These are phyloP conservation scores for Epizoanthus rinbou DNA, from an alignment of 92 coral and sea anemone genomes.

Conservation along the genomic window DNA sequence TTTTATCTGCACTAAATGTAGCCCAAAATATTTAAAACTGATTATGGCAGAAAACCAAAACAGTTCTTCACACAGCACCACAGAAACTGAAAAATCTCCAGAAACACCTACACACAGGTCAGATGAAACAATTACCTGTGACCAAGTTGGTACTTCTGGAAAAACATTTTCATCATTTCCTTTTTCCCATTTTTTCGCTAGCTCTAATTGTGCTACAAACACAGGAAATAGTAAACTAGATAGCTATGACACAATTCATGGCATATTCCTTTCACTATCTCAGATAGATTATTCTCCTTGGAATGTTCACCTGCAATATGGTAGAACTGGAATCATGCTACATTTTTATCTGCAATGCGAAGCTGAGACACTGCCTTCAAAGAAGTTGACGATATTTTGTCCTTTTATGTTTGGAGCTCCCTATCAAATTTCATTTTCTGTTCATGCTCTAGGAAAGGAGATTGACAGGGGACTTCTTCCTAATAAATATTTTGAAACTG, in stretches of 20 bases:
- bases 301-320: slow-evolving; percentile 36
- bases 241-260: background rate
- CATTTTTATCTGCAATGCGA: background rate
- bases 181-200: background rate
- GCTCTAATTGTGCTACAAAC: background rate
- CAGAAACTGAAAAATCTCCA: background rate
- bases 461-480: slow-evolving; percentile 37
- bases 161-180: too few species aligned
- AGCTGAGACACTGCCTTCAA: slow-evolving; percentile 1
- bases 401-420: slow-evolving; percentile 42
- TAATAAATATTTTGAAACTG: slow-evolving; percentile 7
- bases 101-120: background rate
- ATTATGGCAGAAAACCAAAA: background rate
- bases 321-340: slow-evolving; percentile 36
- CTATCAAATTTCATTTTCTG: slow-evolving; percentile 33
- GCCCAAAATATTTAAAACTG: background rate
- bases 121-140: too few species aligned
- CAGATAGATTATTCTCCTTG: slow-evolving; percentile 24
- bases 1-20: background rate
- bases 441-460: slow-evolving; percentile 27
- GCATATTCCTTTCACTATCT: background rate
- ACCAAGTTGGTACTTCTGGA: too few species aligned
- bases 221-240: background rate
- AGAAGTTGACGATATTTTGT: slow-evolving; percentile 24
- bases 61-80: background rate